phyloP scores from a whole-genome alignment of 2,888 invertebrate species.

The Hirtodrosophila trivittata region DNA sequence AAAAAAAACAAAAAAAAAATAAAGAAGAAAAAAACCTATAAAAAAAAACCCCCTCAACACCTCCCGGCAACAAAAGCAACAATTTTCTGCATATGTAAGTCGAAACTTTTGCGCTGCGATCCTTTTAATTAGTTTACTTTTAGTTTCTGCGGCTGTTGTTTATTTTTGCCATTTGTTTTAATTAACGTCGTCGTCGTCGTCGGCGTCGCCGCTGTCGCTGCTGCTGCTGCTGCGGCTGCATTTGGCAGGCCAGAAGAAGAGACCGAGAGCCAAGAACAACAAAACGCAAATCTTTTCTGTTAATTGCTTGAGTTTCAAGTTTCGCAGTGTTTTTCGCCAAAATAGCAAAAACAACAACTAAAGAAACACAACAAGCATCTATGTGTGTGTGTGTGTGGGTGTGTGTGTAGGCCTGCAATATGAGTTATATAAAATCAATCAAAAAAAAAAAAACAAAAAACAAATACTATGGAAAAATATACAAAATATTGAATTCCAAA shows the following conservation, averaged over 20 bases:
- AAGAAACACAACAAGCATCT: conserved; percentile 15
- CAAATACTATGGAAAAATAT: neutral
- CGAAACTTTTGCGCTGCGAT: conserved; percentile 60
- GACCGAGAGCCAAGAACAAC: conserved; percentile 33
- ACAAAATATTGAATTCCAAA: conserved; percentile 5
- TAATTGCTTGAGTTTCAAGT: conserved; percentile 56
- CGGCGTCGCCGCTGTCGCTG: conserved; percentile 2
- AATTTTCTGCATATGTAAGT: conserved; percentile 72
- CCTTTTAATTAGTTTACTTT: conserved; percentile 72
- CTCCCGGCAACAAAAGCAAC: conserved; percentile 41
- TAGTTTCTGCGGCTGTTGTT: conserved; percentile 60
- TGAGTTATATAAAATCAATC: conserved; percentile 29
- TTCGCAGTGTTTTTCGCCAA: conserved; percentile 42
- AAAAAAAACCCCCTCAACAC: conserved; percentile 22
- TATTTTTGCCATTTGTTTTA: conserved; percentile 70
- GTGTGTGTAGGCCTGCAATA: neutral
- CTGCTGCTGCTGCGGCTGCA: conserved; percentile 30
- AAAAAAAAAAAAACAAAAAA: conserved; percentile 1
- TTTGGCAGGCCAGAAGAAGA: conserved; percentile 43
- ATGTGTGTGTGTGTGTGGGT: neutral
- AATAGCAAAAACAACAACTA: conserved; percentile 18
- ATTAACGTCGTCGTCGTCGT: conserved; percentile 52
- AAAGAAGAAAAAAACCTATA: conserved; percentile 5
- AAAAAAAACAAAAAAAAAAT: conserved; percentile 4
- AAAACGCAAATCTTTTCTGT: conserved; percentile 57